Conservation (phyloP, 2,797 vertebrate species). For the Staurois parvus region DNA sequence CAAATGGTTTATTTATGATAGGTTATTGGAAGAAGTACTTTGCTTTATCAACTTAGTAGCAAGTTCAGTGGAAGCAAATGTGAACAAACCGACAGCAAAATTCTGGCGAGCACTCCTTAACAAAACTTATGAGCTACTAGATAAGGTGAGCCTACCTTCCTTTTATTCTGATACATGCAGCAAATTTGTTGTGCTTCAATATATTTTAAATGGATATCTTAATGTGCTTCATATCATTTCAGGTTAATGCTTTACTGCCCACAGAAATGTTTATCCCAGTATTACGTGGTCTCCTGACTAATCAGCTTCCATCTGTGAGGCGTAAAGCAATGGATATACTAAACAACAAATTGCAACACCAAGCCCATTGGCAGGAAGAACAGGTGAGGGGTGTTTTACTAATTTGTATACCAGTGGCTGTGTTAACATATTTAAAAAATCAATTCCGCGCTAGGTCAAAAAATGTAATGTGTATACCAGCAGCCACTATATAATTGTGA, state of each 20-base stretch:
- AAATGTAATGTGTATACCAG: too few relatives aligned
- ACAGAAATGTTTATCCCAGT: conserved; percentile 90
- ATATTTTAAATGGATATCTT: too few relatives aligned
- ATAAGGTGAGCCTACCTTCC: conserved; percentile 81
- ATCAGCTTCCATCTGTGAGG: conserved; percentile 86
- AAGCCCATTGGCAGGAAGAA: conserved; percentile 78
- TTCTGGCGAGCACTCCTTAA: conserved; percentile 95
- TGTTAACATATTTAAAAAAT: too few relatives aligned
- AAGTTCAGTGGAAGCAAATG: conserved; percentile 84
- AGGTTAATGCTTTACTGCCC: conserved; percentile 93
- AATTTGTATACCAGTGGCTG: too few relatives aligned
- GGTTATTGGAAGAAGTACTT: conserved; percentile 89
- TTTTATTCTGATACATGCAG: too few relatives aligned
- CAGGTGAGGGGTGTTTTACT: conserved; percentile 82
- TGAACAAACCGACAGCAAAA: conserved; percentile 86
- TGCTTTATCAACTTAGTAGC: conserved; percentile 87
- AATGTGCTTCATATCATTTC: too few relatives aligned
- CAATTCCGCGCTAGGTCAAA: too few relatives aligned
- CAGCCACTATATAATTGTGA: too few relatives aligned
- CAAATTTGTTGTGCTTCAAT: too few relatives aligned
- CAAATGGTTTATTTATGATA: conserved; percentile 64
- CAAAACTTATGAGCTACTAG: conserved; percentile 91
- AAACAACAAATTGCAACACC: conserved; percentile 92
- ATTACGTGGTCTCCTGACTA: conserved; percentile 87
- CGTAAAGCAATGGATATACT: conserved; percentile 96